Evolutionary conservation across 2,113 vertebrate genomes (phyloP).

Genomic region (Rallus limicola): DNA sequence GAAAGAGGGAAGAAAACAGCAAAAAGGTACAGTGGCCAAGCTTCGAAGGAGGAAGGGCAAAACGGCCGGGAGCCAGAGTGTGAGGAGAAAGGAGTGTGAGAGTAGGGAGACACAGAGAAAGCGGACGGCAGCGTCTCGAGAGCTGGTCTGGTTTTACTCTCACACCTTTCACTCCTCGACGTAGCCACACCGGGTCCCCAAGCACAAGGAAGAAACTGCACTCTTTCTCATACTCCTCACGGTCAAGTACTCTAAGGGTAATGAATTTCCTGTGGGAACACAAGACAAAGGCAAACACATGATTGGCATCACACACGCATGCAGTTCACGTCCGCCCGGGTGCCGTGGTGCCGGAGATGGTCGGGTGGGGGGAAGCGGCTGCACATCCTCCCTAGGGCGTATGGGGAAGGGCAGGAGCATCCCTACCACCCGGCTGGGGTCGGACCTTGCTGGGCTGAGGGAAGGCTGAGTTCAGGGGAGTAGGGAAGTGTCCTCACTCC

Average conservation of each 20-base stretch:
- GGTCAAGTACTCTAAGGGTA: slow-evolving; percentile 91
- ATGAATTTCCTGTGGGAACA: slow-evolving; percentile 96
- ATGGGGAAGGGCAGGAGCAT: slow-evolving; percentile 72
- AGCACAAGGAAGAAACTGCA: slow-evolving; percentile 94
- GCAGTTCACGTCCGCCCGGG: slow-evolving; percentile 66
- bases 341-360: slow-evolving; percentile 77
- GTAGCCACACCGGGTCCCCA: slow-evolving; percentile 90
- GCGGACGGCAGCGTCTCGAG: slow-evolving; percentile 78
- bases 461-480: not conserved
- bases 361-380: slow-evolving; percentile 71
- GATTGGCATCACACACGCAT: slow-evolving; percentile 82
- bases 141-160: slow-evolving; percentile 83
- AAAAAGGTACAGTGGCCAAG: slow-evolving; percentile 68
- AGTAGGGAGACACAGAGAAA: slow-evolving; percentile 81
- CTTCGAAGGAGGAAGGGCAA: slow-evolving; percentile 72
- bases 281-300: slow-evolving; percentile 89
- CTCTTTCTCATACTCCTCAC: slow-evolving; percentile 94
- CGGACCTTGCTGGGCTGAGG: not conserved
- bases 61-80: slow-evolving; percentile 65
- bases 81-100: slow-evolving; percentile 84
- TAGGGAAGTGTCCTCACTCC: not conserved
- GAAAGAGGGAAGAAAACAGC: slow-evolving; percentile 57
- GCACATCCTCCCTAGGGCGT: slow-evolving; percentile 55
- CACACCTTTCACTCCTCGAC: slow-evolving; percentile 95
- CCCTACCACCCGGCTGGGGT: fast-evolving